Percentiles rank a stretch among this genome's conserved stretches.
Conservation (phyloP, 1,140 invertebrate genomes). For the Bathynomus jamesi region DNA sequence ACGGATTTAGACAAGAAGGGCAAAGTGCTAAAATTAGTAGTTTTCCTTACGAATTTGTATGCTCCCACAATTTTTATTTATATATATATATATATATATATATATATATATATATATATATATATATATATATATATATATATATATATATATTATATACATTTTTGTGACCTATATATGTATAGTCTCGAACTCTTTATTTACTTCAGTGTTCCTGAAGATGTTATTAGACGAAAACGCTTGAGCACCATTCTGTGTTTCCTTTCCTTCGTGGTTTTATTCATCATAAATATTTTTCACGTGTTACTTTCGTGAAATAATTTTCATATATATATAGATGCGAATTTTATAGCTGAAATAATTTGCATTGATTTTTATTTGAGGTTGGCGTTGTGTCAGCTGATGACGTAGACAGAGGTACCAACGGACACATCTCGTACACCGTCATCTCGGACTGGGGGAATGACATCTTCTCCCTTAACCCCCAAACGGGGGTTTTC, state of each 20-base stretch:
- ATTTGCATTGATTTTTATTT: not conserved
- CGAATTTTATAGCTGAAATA: not conserved
- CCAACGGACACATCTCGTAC: conserved; percentile 71
- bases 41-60: too few species aligned
- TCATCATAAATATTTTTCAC: too few species aligned
- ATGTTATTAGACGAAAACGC: too few species aligned
- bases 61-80: too few species aligned
- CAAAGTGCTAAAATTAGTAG: too few species aligned
- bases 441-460: conserved; percentile 86
- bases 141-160: conserved; percentile 12
- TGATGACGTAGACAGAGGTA: conserved; percentile 69
- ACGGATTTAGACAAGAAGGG: too few species aligned
- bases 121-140: conserved; percentile 18
- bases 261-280: too few species aligned
- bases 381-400: conserved; percentile 73
- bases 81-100: conserved; percentile 3
- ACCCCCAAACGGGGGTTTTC: conserved; percentile 79
- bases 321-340: conserved; percentile 10
- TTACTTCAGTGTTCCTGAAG: too few species aligned
- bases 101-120: conserved; percentile 16
- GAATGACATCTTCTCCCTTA: conserved; percentile 85
- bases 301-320: too few species aligned
- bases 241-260: too few species aligned
- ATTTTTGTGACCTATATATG: too few species aligned
- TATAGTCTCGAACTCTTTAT: too few species aligned